A percentile compares a stretch with the other conserved stretches of the same genome.
Evolutionary conservation across 1,140 invertebrate species (phyloP).

Genomic region (silkworm (Bombyx mori)): DNA sequence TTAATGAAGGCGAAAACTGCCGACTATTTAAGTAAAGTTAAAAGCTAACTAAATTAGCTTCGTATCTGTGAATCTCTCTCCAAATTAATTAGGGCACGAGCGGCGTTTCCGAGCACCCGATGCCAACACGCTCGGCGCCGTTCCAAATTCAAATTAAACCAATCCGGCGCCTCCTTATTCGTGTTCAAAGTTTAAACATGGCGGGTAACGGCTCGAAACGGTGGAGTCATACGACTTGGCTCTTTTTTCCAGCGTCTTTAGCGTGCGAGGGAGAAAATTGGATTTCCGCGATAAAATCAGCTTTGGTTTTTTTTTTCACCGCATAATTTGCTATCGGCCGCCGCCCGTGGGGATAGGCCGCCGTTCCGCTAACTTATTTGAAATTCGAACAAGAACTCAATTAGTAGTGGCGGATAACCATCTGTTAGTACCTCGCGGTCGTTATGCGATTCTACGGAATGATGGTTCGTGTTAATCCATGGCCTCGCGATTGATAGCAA

Average conservation of each 20-base stretch:
- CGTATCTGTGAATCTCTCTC: conserved; percentile 43
- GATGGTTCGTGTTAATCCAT: not conserved
- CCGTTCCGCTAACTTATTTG: conserved; percentile 47
- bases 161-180: conserved; percentile 69
- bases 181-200: conserved; percentile 56
- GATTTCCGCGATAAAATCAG: conserved; percentile 64
- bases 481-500: not conserved
- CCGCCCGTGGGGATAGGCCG: conserved; percentile 32
- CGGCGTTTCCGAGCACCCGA: conserved; percentile 19
- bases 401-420: conserved; percentile 41
- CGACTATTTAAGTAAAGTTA: conserved; percentile 44
- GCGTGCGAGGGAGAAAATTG: conserved; percentile 66
- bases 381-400: conserved; percentile 61
- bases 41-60: conserved; percentile 51
- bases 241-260: conserved; percentile 64
- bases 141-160: conserved; percentile 69
- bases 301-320: conserved; percentile 43
- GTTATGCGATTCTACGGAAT: conserved; percentile 9
- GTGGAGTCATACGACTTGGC: conserved; percentile 67
- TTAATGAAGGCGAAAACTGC: conserved; percentile 39
- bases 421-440: conserved; percentile 14
- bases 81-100: conserved; percentile 47
- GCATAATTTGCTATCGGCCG: conserved; percentile 46
- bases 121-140: conserved; percentile 34
- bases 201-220: conserved; percentile 61